Evolutionary conservation across 2,888 invertebrate species (phyloP), one percentile per base, ranked within the genome.

Genomic region (Stegophylla sp.): DNA sequence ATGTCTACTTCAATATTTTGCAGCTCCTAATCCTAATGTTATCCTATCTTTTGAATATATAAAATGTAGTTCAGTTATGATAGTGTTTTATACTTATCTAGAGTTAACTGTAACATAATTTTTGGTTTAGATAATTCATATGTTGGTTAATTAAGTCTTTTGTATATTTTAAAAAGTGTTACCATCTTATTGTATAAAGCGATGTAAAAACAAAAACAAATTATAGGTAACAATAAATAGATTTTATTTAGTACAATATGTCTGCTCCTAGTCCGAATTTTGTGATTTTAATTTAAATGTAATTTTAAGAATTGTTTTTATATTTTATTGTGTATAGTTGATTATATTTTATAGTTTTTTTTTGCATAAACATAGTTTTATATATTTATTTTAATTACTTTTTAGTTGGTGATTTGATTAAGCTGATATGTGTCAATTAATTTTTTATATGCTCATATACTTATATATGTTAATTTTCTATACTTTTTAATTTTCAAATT

Each of bases 241-340:
- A 63, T n/a, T 69, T 66, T 51, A 71, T 79, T 79, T 69, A 69
- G 69, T 69, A 71, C 69, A 51, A 61, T 79, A 71, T 69, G 71
- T 61, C 79, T 79, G 79, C 71, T 79, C 79, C 79, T 79, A 79
- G 79, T 79, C 79, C 34, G 79, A 79, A 79, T 71, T 69, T 79
- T 79, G 79, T 79, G 79, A 79, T 79, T 71, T n/a, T 79, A 59
- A 69, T 61, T 79, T 79, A 34, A 71, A 77, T 28, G 17, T 67
- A 43, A 28, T 56, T 45, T 56, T 56, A 51, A 79, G 48, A 13
- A 15, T 66, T 48, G 28, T 76, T 64, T 56, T 59, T 59, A 41
- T 64, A 10, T 63, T 48, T 17, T 9, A 26, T 23, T 41, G 7
- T 41, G 45, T 45, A 28, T 1, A 53, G 41, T 26, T 56, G n/a